Percentiles rank a stretch among this genome's conserved stretches.
phyloP scores from a whole-genome alignment of 2,113 vertebrate genomes.

The Albula glossodonta region DNA sequence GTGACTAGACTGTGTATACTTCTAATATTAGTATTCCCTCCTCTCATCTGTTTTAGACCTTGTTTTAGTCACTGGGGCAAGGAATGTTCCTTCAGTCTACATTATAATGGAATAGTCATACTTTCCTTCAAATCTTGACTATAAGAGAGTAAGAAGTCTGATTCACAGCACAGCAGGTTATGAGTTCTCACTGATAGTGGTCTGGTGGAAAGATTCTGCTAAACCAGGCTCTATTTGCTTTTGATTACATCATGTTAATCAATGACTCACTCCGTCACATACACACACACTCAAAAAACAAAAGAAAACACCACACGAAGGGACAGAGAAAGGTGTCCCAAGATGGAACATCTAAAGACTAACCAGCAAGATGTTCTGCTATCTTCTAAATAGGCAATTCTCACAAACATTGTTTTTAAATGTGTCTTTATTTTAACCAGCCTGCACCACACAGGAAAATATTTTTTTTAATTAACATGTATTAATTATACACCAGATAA shows the following conservation, averaged over 20 bases:
- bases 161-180: neutral
- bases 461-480: too few species aligned
- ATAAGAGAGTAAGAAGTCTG: neutral
- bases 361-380: too few species aligned
- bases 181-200: neutral
- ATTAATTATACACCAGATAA: too few species aligned
- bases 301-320: neutral
- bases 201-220: neutral
- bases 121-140: neutral
- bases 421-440: too few species aligned
- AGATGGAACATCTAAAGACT: neutral
- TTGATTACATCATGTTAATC: neutral
- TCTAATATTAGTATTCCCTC: neutral
- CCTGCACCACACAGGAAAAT: too few species aligned
- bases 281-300: neutral
- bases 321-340: neutral
- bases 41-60: neutral
- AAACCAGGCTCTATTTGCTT: neutral
- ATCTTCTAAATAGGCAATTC: too few species aligned
- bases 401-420: too few species aligned
- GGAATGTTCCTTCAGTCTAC: neutral
- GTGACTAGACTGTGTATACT: constrained; percentile 1
- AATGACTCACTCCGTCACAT: neutral
- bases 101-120: neutral
- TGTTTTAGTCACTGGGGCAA: neutral